A percentile compares a stretch with the other conserved stretches of the same genome.
Conservation (phyloP, 2,888 invertebrate species). For the Mongoloraphidia duomilia region DNA sequence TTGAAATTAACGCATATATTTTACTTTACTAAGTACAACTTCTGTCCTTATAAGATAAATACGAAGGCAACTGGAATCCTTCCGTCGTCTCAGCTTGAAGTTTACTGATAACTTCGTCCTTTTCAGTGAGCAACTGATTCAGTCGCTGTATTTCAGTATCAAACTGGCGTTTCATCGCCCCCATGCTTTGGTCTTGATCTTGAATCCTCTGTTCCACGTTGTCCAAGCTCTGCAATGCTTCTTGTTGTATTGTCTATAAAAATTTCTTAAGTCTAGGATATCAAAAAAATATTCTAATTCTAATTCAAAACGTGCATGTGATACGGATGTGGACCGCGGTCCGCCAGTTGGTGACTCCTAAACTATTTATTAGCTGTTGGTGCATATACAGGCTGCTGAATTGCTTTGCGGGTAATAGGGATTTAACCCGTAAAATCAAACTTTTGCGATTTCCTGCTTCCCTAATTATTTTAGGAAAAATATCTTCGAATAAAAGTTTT, state of each 20-base stretch:
- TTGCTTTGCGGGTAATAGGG: too few species aligned
- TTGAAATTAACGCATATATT: too few species aligned
- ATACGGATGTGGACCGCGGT: too few species aligned
- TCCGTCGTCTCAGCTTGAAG: constrained; percentile 22
- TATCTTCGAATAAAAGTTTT: too few species aligned
- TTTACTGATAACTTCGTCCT: constrained; percentile 29
- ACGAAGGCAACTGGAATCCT: constrained; percentile 21
- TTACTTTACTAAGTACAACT: constrained; percentile 12
- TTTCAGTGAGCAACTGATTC: constrained; percentile 30
- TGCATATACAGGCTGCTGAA: too few species aligned
- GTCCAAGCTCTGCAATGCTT: constrained; percentile 35
- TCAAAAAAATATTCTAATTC: not conserved
- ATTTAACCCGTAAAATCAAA: too few species aligned
- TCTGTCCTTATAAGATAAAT: constrained; percentile 26
- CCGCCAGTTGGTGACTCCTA: not conserved
- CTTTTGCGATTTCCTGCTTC: too few species aligned
- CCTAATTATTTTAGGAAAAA: too few species aligned
- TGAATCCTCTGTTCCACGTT: constrained; percentile 35
- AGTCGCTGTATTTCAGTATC: constrained; percentile 31
- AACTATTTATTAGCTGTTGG: not conserved
- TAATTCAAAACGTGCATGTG: too few species aligned
- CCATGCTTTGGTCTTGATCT: constrained; percentile 31
- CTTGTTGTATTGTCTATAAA: constrained; percentile 34
- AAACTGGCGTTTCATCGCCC: constrained; percentile 33
- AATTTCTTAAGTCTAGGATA: constrained; percentile 5